phyloP scores from a whole-genome alignment of 2,113 vertebrate genomes.

The Octodon degus region DNA sequence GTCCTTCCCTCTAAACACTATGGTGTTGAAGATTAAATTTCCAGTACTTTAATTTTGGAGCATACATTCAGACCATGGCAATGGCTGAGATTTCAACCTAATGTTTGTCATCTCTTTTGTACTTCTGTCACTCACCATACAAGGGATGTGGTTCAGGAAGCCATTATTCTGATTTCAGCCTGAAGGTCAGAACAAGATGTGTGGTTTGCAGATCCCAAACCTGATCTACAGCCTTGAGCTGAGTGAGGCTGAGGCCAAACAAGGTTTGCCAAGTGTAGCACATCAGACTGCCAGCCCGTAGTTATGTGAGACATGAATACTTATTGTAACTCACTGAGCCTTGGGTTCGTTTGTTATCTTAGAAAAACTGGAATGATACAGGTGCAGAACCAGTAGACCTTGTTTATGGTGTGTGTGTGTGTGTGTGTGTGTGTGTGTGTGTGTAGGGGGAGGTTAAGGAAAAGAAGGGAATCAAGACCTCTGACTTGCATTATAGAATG shows the following conservation, averaged over 20 bases:
- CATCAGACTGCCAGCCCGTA: neutral
- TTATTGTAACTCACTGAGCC: neutral
- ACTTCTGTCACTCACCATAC: neutral
- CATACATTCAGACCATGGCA: neutral
- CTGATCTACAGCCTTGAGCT: neutral
- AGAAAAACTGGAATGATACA: neutral
- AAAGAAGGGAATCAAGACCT: neutral
- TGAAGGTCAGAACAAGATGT: neutral
- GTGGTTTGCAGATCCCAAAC: neutral
- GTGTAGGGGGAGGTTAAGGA: neutral
- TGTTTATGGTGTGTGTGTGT: neutral
- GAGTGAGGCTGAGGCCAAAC: neutral
- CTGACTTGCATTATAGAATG: neutral
- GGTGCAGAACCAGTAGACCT: neutral
- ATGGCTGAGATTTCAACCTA: neutral
- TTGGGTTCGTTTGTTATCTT: neutral
- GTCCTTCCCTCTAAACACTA: neutral
- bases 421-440: neutral
- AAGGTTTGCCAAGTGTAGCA: neutral
- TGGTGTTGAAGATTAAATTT: neutral
- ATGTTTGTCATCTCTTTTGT: neutral
- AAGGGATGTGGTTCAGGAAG: neutral
- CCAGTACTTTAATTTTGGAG: neutral
- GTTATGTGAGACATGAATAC: neutral
- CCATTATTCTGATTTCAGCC: neutral